phyloP scores from a whole-genome alignment of 2,797 vertebrate genomes.

The Lacerta viridis region DNA sequence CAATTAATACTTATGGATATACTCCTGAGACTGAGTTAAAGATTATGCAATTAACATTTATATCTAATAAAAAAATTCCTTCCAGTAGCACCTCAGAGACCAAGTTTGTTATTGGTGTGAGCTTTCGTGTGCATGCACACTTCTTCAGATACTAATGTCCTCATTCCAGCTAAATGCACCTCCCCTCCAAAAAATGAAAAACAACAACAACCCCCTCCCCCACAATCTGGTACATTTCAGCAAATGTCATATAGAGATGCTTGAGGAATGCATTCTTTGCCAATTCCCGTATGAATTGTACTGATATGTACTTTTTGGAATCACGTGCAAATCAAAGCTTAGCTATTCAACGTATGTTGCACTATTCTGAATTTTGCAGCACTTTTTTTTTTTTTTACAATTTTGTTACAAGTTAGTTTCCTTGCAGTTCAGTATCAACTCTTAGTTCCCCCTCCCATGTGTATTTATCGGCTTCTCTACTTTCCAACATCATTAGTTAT shows the following conservation, averaged over 20 bases:
- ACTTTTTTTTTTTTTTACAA: not conserved
- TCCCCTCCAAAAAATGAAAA: no score
- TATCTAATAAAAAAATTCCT: no score
- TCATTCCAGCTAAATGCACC: not conserved
- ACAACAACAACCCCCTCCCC: no score
- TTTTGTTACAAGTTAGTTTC: not conserved
- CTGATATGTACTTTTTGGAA: not conserved
- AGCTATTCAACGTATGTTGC: no score
- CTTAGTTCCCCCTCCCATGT: not conserved
- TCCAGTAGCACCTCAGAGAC: no score
- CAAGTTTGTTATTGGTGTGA: no score
- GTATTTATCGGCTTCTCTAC: not conserved
- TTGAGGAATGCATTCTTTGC: not conserved
- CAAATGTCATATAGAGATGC: not conserved
- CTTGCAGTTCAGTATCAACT: not conserved
- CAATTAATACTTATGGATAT: not conserved
- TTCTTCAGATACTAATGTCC: not conserved
- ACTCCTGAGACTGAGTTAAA: not conserved
- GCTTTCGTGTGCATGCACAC: no score
- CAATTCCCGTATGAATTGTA: not conserved
- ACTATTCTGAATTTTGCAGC: not conserved
- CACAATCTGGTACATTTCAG: no score
- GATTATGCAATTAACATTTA: not conserved
- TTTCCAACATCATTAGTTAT: constrained; percentile 30
- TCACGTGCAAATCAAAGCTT: not conserved